Conservation (phyloP, 2,797 vertebrate genomes). For the Erithacus rubecula region DNA sequence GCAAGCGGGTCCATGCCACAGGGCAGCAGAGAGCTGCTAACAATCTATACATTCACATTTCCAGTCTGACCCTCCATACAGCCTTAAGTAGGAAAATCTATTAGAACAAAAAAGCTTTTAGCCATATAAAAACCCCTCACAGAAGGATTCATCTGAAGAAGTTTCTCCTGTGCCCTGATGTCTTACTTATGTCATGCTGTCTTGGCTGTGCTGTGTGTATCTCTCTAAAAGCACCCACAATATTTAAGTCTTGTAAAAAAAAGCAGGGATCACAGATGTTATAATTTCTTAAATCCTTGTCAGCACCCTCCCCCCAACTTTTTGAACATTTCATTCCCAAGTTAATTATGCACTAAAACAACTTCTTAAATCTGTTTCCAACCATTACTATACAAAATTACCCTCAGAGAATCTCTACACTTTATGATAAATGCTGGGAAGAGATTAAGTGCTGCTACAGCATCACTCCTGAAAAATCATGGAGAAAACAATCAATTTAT, state of each 20-base stretch:
- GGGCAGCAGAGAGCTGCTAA: neutral
- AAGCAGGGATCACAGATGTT: slow-evolving; percentile 18
- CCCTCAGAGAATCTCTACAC: slow-evolving; percentile 29
- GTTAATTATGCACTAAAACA: slow-evolving; percentile 15
- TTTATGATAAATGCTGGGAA: slow-evolving; percentile 51
- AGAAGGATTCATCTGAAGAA: neutral
- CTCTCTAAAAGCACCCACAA: neutral
- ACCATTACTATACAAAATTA: slow-evolving; percentile 52
- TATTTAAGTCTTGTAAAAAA: neutral
- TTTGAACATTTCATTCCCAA: slow-evolving; percentile 27
- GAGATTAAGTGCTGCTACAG: slow-evolving; percentile 47
- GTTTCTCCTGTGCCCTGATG: neutral
- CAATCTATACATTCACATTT: neutral
- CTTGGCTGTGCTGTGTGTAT: neutral
- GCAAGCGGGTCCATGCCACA: neutral
- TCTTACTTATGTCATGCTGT: neutral
- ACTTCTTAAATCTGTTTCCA: slow-evolving; percentile 41
- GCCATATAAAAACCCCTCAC: neutral
- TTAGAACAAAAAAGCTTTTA: neutral
- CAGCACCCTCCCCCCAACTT: neutral
- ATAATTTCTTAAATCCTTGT: slow-evolving; percentile 32
- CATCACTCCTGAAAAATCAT: slow-evolving; percentile 43
- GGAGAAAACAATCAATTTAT: slow-evolving; percentile 57
- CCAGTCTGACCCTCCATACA: neutral
- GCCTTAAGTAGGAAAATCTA: neutral